These are phyloP conservation scores for Dryas iulia DNA, from an alignment of 1,140 invertebrate genomes.

Conservation along the genomic window DNA sequence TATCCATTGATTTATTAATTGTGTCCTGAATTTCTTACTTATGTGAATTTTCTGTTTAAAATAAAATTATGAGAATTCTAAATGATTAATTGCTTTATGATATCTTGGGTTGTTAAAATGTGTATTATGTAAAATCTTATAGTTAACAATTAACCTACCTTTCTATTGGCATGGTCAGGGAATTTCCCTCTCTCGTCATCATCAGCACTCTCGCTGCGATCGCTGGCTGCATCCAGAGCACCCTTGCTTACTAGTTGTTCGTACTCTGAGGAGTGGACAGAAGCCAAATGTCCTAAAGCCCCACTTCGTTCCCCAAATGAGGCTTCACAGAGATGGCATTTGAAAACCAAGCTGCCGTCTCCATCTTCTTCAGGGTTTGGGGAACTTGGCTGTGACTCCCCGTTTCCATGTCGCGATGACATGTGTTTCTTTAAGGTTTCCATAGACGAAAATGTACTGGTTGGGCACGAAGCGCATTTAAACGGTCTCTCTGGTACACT, in stretches of 20 bases:
- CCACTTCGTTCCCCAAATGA: conserved; percentile 90
- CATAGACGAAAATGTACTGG: conserved; percentile 91
- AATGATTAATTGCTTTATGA: no score
- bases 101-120: no score
- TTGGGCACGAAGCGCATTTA: conserved; percentile 91
- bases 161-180: conserved; percentile 93
- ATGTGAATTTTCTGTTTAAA: no score
- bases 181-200: conserved; percentile 85
- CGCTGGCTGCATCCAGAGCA: conserved; percentile 85
- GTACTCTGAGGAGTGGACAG: conserved; percentile 86
- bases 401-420: conserved; percentile 84
- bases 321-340: conserved; percentile 95
- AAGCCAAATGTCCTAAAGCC: conserved; percentile 90
- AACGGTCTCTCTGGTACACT: conserved; percentile 90
- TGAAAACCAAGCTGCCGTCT: conserved; percentile 88
- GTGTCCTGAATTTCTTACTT: no score
- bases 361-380: conserved; percentile 72
- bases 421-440: conserved; percentile 90
- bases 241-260: conserved; percentile 89
- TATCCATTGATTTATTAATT: no score
- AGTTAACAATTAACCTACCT: conserved; percentile 82
- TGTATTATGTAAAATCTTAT: no score
- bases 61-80: no score
- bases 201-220: conserved; percentile 81
- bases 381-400: conserved; percentile 63